Conservation (phyloP, 2,113 vertebrate genomes). For the Gavia stellata region DNA sequence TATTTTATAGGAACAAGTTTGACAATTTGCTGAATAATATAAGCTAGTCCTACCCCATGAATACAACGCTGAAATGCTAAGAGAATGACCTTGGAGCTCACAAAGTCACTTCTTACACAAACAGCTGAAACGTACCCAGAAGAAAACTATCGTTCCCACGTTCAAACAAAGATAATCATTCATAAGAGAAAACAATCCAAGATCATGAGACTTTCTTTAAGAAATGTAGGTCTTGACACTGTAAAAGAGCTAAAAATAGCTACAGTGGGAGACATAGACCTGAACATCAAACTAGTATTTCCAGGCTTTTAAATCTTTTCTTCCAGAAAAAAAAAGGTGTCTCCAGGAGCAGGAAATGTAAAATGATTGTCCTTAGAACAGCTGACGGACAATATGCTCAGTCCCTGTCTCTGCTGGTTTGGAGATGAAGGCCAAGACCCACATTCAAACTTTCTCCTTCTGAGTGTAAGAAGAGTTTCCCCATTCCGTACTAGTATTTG, state of each 20-base stretch:
- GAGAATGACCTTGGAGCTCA: neutral
- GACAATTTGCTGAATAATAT: neutral
- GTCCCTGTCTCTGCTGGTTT: neutral
- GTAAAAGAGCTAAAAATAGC: neutral
- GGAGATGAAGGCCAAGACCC: neutral
- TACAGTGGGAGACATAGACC: neutral
- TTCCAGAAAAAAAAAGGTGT: neutral
- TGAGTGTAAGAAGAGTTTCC: neutral
- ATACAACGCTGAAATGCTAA: neutral
- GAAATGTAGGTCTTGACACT: neutral
- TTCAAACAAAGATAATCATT: neutral
- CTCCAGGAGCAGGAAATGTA: neutral
- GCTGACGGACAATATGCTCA: accelerated
- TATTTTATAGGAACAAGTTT: neutral
- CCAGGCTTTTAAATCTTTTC: neutral
- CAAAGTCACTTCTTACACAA: neutral
- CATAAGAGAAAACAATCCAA: neutral
- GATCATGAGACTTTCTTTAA: neutral
- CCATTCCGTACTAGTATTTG: neutral
- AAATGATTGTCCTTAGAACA: neutral
- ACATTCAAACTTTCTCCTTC: neutral
- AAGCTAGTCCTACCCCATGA: neutral
- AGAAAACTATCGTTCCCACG: neutral
- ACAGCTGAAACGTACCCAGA: neutral
- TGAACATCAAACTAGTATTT: neutral